These are phyloP conservation scores for Onychomys arenicola DNA, from an alignment of 2,797 vertebrate species.

Conservation along the genomic window DNA sequence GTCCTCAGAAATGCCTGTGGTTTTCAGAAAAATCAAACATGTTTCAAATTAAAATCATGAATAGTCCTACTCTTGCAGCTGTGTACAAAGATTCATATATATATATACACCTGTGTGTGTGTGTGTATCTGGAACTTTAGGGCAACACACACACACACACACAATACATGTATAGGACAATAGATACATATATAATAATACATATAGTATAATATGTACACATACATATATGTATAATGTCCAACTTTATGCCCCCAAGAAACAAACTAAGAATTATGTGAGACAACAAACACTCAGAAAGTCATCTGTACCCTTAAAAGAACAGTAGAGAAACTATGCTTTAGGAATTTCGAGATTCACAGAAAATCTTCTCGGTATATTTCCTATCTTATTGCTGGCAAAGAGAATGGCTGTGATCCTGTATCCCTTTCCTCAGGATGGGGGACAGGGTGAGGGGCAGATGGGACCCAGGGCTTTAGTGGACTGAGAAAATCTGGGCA, in stretches of 20 bases:
- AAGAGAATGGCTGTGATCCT: not conserved
- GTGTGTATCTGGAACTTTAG: not conserved
- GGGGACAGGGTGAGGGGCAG: rapidly evolving
- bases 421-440: not conserved
- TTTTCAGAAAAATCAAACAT: not conserved
- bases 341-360: not conserved
- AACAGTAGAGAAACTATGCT: not conserved
- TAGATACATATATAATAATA: not conserved
- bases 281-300: conserved; percentile 15
- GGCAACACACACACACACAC: too few species aligned
- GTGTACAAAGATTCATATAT: not conserved
- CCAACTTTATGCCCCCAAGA: not conserved
- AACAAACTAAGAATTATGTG: not conserved
- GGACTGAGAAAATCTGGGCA: not conserved
- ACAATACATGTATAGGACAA: not conserved
- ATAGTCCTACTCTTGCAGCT: not conserved
- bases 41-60: not conserved
- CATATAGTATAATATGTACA: not conserved
- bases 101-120: not conserved
- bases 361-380: not conserved
- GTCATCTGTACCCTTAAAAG: not conserved
- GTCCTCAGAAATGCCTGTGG: not conserved
- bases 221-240: not conserved
- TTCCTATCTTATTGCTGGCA: not conserved
- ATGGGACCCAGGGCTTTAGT: not conserved